Conservation (phyloP, 2,113 vertebrate genomes). For the Lophura nycthemera region DNA sequence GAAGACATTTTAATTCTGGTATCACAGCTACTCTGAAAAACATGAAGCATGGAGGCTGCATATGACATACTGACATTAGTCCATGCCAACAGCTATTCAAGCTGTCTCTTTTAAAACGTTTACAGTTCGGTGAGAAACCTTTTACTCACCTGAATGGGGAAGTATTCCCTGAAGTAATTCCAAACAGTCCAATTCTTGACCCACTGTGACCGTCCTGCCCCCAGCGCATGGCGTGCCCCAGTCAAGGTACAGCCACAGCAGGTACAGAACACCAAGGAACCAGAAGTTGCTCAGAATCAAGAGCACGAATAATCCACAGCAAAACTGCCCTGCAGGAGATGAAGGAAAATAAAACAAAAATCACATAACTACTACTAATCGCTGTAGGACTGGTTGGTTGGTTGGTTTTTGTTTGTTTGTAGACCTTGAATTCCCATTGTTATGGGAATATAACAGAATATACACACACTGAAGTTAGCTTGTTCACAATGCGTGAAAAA, state of each 20-base stretch:
- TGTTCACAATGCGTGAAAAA: neutral
- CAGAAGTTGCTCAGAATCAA: constrained; percentile 87
- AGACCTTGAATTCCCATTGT: neutral
- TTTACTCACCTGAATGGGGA: constrained; percentile 87
- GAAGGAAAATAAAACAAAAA: neutral
- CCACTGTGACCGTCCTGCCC: constrained; percentile 86
- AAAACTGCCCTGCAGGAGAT: constrained; percentile 80
- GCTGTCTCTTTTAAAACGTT: neutral
- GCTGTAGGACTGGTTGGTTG: neutral
- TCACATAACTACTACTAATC: neutral
- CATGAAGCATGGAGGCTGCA: neutral
- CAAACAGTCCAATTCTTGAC: constrained; percentile 84
- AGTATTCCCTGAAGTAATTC: constrained; percentile 91
- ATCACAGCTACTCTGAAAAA: neutral
- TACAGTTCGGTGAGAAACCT: neutral
- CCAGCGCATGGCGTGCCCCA: constrained; percentile 85
- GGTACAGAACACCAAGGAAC: constrained; percentile 85
- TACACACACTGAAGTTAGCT: neutral
- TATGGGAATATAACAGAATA: neutral
- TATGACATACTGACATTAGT: neutral
- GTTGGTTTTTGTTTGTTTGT: neutral
- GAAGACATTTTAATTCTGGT: neutral
- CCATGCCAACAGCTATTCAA: neutral
- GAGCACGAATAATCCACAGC: constrained; percentile 78
- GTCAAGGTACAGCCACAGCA: constrained; percentile 91